Evolutionary conservation across 2,113 vertebrate genomes (phyloP), one percentile per base, ranked within the genome.

Genomic region (Cardinalis cardinalis): DNA sequence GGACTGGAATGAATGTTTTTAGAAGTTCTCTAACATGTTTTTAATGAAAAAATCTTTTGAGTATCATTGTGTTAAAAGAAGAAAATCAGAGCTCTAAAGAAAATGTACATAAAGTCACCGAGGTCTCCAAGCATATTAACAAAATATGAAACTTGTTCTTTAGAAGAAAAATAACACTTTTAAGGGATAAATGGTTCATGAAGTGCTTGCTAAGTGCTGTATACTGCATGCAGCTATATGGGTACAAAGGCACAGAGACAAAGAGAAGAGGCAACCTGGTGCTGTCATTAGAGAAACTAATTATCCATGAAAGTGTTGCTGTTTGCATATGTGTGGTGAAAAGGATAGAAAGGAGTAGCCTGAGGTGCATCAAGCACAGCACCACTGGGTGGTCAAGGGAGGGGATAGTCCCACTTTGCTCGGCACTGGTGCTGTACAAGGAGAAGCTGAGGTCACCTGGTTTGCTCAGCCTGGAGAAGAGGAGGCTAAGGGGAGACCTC

Each of bases 301-400:
- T 78, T 64, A 65, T 29, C 48, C 8, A 21, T 24, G 3, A 38
- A 87, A 31, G 18, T 52, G 18, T 3, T 82, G n/a, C 28, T 87
- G 44, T 78, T 89, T 72, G 3, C 51, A 32, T 12, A 52, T 4
- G 19, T 72, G 34, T 51, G 59, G 29, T 63, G 34, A 44, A 48
- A 88, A 80, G 18, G 9, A 6, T 1, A 36, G 49, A 56, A 76
- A 52, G 41, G 55, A 31, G 7, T 5, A 25, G 21, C 23, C 16
- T n/a, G n/a, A 31, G 38, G 28, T 44, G 12, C 23, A 65, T 20
- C 23, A 38, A 64, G 14, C 15, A 15, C 23, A 29, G 18, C 18
- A 58, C 17, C 8, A 18, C 6, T 0, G 0, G 9, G 23, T 12
- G 4, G 34, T 21, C 49, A 18, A 12, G 58, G 58, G 7, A 31